Base-by-base conservation (phyloP, 2,797 vertebrate species). In the Hyperoplus lanceolatus region DNA sequence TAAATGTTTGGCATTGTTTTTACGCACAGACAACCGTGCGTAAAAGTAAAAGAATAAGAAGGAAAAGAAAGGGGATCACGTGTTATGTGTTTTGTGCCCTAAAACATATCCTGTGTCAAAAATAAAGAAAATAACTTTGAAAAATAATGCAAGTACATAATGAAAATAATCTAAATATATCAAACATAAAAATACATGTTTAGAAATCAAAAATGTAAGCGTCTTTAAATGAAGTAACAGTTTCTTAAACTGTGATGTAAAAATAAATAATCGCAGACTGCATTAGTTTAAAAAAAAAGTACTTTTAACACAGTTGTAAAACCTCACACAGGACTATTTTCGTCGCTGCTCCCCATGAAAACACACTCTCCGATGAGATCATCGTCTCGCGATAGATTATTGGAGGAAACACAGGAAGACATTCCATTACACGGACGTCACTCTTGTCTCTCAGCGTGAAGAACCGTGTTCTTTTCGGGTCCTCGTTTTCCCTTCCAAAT, bases 281-380 rank as follows among this genome's bases (percentile, higher is more conserved):
- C 43, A 11, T 45, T 7, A 6, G 43, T 7, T 45, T 5, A 45
- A 45, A 45, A 45, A 29, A 29, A 39, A 0, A 58, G 14, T 11
- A 11, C 13, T 8, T 21, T 65, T 60, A 67, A 3, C 9, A 5
- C 2, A 41, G 5, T 36, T 60, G 59, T 63, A 51, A 66, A 77
- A 29, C 8, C 39, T 60, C 6, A 58, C 2, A 54, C 13, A 14
- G 1, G 6, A 39, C 69, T 70, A 18, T 16, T 51, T 5, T 82
- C 18, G 89, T 87, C 85, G 91, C 90, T 90, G 86, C 70, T 82
- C 55, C 78, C 76, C 77, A 79, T 29, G 4, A 86, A 89, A 90
- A 75, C 4, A 42, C 57, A 42, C 1, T 41, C 10, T 4, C 10
- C 8, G 73, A 18, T 80, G 61, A 88, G 10, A 73, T 88, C 60